These are phyloP conservation scores for Orchesellides sinensis DNA, from an alignment of 2,888 invertebrate species.

Conservation along the genomic window DNA sequence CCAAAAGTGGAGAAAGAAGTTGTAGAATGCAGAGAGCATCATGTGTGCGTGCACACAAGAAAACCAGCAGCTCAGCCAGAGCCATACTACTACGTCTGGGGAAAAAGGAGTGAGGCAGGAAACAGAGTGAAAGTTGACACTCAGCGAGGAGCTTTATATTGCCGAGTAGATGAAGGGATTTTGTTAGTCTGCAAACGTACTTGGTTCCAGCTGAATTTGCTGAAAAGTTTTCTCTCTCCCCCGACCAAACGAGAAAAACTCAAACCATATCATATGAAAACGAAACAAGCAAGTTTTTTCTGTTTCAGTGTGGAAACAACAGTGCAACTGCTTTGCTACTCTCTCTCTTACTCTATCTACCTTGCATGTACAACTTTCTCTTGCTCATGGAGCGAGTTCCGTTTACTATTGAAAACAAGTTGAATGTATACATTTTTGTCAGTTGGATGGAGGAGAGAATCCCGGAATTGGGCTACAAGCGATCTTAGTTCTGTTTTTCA, in stretches of 20 bases:
- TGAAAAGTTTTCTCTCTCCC: constrained; percentile 40
- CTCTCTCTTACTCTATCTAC: background rate
- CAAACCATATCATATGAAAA: constrained; percentile 21
- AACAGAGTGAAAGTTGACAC: constrained; percentile 46
- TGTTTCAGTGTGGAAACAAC: background rate
- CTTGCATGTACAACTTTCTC: background rate
- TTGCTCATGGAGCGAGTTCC: no score
- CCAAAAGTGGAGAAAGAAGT: background rate
- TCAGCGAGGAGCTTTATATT: constrained; percentile 63
- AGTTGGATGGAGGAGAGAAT: background rate
- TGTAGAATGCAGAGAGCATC: background rate
- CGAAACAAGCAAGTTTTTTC: background rate
- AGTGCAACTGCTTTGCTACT: background rate
- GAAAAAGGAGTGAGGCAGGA: constrained; percentile 7
- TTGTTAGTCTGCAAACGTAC: constrained; percentile 67
- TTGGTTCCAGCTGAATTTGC: constrained; percentile 59
- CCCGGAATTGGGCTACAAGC: constrained; percentile 28
- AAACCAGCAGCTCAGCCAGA: no score
- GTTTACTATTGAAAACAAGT: background rate
- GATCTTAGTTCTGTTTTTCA: constrained; percentile 27
- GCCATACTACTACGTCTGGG: constrained; percentile 11
- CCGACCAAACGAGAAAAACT: constrained; percentile 12
- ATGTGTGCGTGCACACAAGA: background rate
- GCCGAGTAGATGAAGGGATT: constrained; percentile 63
- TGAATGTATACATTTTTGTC: background rate